phyloP scores from a whole-genome alignment of 2,888 invertebrate species.

The Nephrotoma appendiculata region DNA sequence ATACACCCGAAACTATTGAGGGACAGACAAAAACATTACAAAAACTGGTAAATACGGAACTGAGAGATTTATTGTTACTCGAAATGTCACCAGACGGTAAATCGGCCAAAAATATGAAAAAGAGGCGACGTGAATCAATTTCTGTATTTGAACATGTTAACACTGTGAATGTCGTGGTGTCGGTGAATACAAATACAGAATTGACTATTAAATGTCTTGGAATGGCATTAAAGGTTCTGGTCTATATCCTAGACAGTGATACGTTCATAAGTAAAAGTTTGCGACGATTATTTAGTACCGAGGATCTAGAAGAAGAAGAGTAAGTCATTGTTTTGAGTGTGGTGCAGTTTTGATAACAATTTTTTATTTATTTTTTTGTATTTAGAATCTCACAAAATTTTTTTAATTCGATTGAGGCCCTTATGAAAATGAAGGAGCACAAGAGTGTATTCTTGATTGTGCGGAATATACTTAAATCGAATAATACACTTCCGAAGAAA shows the following conservation, averaged over 20 bases:
- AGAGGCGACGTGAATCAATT: slow-evolving; percentile 23
- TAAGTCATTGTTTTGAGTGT: neutral
- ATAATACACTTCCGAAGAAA: slow-evolving; percentile 16
- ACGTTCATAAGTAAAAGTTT: neutral
- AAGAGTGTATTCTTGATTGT: slow-evolving; percentile 26
- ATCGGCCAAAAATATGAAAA: neutral
- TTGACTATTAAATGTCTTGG: slow-evolving; percentile 24
- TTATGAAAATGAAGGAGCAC: slow-evolving; percentile 27
- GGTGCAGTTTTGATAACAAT: neutral
- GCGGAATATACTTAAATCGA: slow-evolving; percentile 24
- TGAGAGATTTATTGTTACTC: neutral
- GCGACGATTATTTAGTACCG: neutral
- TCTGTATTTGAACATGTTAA: slow-evolving; percentile 26
- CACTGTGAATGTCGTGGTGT: slow-evolving; percentile 10
- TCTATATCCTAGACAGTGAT: neutral
- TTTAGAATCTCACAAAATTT: slow-evolving; percentile 19
- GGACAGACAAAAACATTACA: neutral
- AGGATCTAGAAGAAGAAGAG: neutral
- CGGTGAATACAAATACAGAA: slow-evolving; percentile 17
- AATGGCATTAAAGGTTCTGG: slow-evolving; percentile 16
- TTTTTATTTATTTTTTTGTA: neutral
- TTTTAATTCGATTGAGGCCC: slow-evolving; percentile 22
- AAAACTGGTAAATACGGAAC: neutral
- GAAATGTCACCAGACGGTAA: neutral
- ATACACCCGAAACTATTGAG: slow-evolving; percentile 19